Evolutionary conservation across 2,113 vertebrate species (phyloP).

Genomic region (Ictidomys tridecemlineatus): DNA sequence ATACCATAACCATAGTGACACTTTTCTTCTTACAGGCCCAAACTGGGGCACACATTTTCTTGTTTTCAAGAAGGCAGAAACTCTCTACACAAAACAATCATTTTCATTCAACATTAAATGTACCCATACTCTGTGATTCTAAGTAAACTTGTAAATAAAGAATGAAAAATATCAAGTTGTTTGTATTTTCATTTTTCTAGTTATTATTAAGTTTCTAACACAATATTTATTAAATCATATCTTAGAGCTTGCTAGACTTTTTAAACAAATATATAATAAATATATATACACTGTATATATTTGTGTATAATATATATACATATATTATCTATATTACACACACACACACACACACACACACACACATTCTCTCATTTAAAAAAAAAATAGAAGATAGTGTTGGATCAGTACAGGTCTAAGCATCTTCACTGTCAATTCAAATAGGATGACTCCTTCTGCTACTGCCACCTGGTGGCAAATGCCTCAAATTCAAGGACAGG

Average conservation of each 20-base stretch:
- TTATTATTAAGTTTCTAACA: neutral
- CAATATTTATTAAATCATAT: neutral
- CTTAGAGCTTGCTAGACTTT: slow-evolving; percentile 27
- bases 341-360: neutral
- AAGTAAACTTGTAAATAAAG: neutral
- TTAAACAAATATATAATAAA: neutral
- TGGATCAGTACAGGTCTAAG: neutral
- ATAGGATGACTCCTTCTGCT: neutral
- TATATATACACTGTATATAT: neutral
- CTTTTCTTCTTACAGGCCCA: neutral
- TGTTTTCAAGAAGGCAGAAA: neutral
- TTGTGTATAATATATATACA: neutral
- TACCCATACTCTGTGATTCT: neutral
- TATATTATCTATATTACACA: neutral
- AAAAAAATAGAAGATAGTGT: neutral
- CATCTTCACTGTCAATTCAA: neutral
- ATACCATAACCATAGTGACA: neutral
- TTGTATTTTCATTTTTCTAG: neutral
- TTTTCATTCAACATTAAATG: neutral
- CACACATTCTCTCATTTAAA: neutral
- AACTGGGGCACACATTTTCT: neutral
- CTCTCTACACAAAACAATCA: neutral
- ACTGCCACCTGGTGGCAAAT: slow-evolving; percentile 67
- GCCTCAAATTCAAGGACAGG: slow-evolving; percentile 23
- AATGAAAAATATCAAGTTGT: neutral